Conservation (phyloP, 1,140 invertebrate species). For the Drosophila nigrodunni region DNA sequence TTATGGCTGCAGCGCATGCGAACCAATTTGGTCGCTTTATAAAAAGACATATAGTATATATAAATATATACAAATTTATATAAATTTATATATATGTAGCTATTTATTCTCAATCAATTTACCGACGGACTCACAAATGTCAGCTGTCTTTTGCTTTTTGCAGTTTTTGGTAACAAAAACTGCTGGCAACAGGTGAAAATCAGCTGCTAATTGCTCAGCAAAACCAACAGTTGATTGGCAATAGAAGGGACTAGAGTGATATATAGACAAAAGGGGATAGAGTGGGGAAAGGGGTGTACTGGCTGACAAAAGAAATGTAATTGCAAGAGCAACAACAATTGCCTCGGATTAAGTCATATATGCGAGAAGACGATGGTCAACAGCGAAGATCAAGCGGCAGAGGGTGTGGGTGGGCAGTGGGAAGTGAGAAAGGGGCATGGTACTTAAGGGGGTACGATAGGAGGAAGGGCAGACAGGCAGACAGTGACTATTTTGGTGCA, state of each 20-base stretch:
- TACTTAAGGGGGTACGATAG: not conserved
- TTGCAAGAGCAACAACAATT: conserved; percentile 65
- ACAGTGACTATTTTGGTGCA: conserved; percentile 49
- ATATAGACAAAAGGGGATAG: conserved; percentile 6
- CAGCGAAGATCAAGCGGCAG: conserved; percentile 15
- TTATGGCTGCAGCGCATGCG: conserved; percentile 75
- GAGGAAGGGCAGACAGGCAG: not conserved
- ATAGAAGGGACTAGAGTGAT: not conserved
- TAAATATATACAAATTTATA: not conserved
- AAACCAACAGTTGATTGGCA: conserved; percentile 52
- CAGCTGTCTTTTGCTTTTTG: conserved; percentile 61
- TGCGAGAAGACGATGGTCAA: conserved; percentile 40
- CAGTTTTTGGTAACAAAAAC: conserved; percentile 25
- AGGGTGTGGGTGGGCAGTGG: not conserved
- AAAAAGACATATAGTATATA: conserved; percentile 9
- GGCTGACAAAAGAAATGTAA: conserved; percentile 66
- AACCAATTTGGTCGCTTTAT: conserved; percentile 56
- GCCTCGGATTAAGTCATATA: conserved; percentile 75
- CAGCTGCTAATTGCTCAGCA: conserved; percentile 56
- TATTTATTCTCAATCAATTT: conserved; percentile 26
- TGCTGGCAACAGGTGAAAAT: conserved; percentile 64
- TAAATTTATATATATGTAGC: not conserved
- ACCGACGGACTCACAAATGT: conserved; percentile 52
- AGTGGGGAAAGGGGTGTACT: conserved; percentile 21
- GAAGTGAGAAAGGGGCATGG: not conserved